Conservation (phyloP, 2,113 vertebrate species). For the Syngnathus typhle region DNA sequence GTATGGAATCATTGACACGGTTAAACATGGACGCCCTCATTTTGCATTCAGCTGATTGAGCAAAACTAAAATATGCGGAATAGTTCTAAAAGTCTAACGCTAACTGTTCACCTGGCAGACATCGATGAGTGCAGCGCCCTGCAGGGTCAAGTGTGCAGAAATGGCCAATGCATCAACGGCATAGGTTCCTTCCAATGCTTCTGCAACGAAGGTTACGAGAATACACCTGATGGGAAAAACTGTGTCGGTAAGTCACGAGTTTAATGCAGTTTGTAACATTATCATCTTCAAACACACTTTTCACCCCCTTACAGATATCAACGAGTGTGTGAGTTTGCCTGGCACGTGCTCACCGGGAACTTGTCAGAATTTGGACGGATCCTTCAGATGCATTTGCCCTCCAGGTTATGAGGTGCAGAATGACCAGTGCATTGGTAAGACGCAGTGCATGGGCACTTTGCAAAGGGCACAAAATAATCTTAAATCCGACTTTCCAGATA, state of each 20-base stretch:
- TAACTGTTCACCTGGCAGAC: conserved; percentile 64
- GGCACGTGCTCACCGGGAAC: conserved; percentile 87
- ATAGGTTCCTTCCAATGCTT: conserved; percentile 88
- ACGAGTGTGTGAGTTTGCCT: conserved; percentile 81
- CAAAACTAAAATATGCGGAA: too few relatives aligned
- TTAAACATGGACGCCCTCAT: background rate
- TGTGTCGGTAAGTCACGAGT: conserved; percentile 77
- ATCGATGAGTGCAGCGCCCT: conserved; percentile 82
- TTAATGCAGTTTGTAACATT: background rate
- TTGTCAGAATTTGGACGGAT: conserved; percentile 90
- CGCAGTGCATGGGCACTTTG: conserved; percentile 1
- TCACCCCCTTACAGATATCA: conserved; percentile 73
- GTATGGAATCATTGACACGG: conserved; percentile 56
- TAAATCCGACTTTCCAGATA: conserved; percentile 68
- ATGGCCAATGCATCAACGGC: conserved; percentile 86
- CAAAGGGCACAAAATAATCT: background rate
- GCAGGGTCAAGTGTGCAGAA: conserved; percentile 83
- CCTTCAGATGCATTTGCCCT: conserved; percentile 92
- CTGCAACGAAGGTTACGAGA: conserved; percentile 88
- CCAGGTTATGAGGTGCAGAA: conserved; percentile 86
- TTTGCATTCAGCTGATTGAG: background rate
- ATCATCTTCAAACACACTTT: background rate
- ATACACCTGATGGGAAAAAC: conserved; percentile 84
- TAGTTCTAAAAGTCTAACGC: background rate
- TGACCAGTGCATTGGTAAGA: conserved; percentile 83